Percentiles rank a stretch among this genome's conserved stretches.
Evolutionary conservation across 1,140 invertebrate genomes (phyloP).

Genomic region (Drosophila aff.): DNA sequence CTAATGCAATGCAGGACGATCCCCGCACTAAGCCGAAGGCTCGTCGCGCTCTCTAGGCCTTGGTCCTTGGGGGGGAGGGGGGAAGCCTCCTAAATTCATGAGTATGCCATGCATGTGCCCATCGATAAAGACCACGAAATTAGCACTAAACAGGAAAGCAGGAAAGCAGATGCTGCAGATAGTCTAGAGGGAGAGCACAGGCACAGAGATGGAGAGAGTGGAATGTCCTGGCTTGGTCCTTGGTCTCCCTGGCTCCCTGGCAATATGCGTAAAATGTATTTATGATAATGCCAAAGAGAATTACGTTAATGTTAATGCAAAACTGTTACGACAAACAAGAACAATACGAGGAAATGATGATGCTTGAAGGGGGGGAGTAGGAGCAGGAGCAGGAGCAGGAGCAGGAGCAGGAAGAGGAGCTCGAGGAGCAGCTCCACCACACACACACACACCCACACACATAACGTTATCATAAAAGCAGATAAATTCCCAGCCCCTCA

Average conservation of each 20-base stretch:
- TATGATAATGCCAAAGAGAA: conserved; percentile 84
- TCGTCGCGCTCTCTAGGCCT: not conserved
- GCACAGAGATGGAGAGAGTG: not conserved
- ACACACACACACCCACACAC: conserved; percentile 1
- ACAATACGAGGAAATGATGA: conserved; percentile 80
- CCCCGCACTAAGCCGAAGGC: too few relatives aligned
- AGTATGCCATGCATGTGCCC: conserved; percentile 49
- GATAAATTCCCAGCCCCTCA: conserved; percentile 73
- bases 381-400: not conserved
- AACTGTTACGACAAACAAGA: conserved; percentile 82
- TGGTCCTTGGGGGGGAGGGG: not conserved
- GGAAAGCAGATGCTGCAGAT: conserved; percentile 51
- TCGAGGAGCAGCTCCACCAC: not conserved
- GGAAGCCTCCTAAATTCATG: conserved; percentile 43
- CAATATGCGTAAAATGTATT: conserved; percentile 85
- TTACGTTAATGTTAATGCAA: conserved; percentile 84
- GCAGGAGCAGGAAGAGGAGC: not conserved
- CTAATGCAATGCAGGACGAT: conserved; percentile 5
- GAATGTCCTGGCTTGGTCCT: not conserved
- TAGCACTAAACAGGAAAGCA: conserved; percentile 57
- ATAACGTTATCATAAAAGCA: conserved; percentile 83
- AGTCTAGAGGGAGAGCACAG: not conserved
- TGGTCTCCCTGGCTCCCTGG: conserved; percentile 22
- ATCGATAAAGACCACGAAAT: conserved; percentile 49
- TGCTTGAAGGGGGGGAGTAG: not conserved